Conservation (phyloP, 2,113 vertebrate species). For the Uropsilus gracilis region DNA sequence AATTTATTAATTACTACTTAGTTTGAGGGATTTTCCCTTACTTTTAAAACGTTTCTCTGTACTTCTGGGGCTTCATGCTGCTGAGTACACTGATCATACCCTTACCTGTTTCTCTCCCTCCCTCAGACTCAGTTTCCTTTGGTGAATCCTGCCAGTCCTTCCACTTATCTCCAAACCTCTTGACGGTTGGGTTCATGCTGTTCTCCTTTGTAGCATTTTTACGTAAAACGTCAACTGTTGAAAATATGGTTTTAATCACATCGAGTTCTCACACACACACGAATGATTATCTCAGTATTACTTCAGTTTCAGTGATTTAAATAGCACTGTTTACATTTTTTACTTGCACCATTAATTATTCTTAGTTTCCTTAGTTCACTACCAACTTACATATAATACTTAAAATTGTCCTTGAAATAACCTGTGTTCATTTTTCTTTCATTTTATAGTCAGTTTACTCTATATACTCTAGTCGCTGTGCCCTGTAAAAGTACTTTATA, state of each 20-base stretch:
- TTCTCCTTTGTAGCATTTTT: too few relatives aligned
- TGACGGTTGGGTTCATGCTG: too few relatives aligned
- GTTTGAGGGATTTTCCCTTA: not conserved
- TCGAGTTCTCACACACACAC: too few relatives aligned
- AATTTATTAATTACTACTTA: not conserved
- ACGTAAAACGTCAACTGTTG: not conserved
- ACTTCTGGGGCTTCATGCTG: not conserved
- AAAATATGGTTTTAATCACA: not conserved
- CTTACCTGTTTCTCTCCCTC: too few relatives aligned
- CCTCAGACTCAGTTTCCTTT: too few relatives aligned
- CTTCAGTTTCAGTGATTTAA: not conserved
- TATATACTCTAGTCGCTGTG: not conserved
- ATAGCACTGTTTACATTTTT: not conserved
- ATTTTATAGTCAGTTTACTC: not conserved
- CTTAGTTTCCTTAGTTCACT: not conserved
- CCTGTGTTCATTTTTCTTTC: not conserved
- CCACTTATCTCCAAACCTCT: too few relatives aligned
- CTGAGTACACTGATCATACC: too few relatives aligned
- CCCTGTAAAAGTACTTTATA: not conserved
- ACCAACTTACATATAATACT: not conserved
- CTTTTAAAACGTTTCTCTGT: not conserved
- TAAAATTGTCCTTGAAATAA: not conserved
- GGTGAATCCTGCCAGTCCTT: too few relatives aligned
- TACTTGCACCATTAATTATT: not conserved
- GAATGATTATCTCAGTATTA: too few relatives aligned